These are phyloP conservation scores for Oxyscelio sp. DNA, from an alignment of 2,888 invertebrate species.

Conservation along the genomic window DNA sequence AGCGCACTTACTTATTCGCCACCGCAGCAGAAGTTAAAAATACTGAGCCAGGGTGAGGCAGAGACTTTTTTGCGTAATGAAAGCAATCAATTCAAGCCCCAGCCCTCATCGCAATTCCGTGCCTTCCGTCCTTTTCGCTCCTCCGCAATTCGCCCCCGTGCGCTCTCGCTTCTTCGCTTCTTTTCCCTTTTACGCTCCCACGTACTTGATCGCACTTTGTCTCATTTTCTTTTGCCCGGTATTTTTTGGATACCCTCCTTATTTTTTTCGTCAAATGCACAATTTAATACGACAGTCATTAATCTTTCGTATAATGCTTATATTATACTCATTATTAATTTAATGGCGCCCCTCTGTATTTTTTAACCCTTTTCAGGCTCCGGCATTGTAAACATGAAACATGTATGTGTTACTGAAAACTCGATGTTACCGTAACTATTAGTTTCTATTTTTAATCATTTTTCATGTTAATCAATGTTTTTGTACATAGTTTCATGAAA, in stretches of 20 bases:
- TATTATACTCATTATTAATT: too few species aligned
- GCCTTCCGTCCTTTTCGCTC: not conserved
- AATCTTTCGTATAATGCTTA: slow-evolving; percentile 26
- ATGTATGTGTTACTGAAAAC: too few species aligned
- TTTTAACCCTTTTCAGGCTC: too few species aligned
- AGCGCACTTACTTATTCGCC: slow-evolving; percentile 87
- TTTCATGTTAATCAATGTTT: too few species aligned
- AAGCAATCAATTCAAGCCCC: slow-evolving; percentile 87
- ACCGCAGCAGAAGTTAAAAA: slow-evolving; percentile 77
- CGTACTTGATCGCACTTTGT: slow-evolving; percentile 66
- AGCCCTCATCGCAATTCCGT: slow-evolving; percentile 76
- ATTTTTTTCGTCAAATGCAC: slow-evolving; percentile 53
- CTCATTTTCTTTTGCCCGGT: slow-evolving; percentile 59
- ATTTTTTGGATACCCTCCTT: slow-evolving; percentile 49
- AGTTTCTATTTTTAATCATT: too few species aligned
- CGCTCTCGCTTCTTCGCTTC: slow-evolving; percentile 36
- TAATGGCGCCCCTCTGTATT: too few species aligned
- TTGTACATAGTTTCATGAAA: too few species aligned
- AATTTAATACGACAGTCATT: slow-evolving; percentile 49
- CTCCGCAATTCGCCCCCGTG: not conserved
- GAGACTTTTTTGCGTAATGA: slow-evolving; percentile 87
- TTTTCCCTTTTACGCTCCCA: slow-evolving; percentile 52
- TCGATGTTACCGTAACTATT: too few species aligned
- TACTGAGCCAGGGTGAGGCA: slow-evolving; percentile 69
- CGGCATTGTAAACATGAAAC: too few species aligned